Percentiles rank a stretch among this genome's conserved stretches.
Evolutionary conservation across 2,888 invertebrate species (phyloP).

Genomic region (Bombylius major): DNA sequence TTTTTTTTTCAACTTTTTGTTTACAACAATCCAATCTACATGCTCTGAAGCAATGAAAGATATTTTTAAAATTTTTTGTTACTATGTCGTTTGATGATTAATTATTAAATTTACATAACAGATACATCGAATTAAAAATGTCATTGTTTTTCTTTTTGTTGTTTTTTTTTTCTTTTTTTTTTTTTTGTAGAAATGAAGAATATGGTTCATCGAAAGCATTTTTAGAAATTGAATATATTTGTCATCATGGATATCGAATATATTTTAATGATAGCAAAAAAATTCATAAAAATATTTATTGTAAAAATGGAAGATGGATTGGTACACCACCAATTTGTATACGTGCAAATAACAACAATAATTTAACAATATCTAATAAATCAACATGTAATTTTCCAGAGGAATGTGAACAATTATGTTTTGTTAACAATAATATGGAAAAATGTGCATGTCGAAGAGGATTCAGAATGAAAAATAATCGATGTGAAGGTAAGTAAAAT

Average conservation of each 20-base stretch:
- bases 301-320: conserved; percentile 15
- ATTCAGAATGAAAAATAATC: conserved; percentile 27
- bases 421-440: conserved; percentile 20
- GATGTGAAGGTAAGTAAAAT: conserved; percentile 14
- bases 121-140: too few relatives aligned
- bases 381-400: conserved; percentile 10
- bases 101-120: too few relatives aligned
- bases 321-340: conserved; percentile 13
- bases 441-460: conserved; percentile 40
- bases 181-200: conserved; percentile 13
- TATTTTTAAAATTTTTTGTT: too few relatives aligned
- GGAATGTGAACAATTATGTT: conserved; percentile 16
- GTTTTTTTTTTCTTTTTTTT: neutral
- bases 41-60: too few relatives aligned
- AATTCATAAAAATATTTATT: conserved; percentile 11
- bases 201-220: conserved; percentile 11
- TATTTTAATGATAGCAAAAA: conserved; percentile 6
- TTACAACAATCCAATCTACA: too few relatives aligned
- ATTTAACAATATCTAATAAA: neutral
- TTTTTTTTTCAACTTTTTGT: too few relatives aligned
- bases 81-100: too few relatives aligned
- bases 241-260: conserved; percentile 14
- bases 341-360: conserved; percentile 6
- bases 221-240: conserved; percentile 17
- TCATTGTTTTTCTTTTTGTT: too few relatives aligned